Conservation (phyloP, 2,888 invertebrate genomes). For the Ecliptopera silaceata region DNA sequence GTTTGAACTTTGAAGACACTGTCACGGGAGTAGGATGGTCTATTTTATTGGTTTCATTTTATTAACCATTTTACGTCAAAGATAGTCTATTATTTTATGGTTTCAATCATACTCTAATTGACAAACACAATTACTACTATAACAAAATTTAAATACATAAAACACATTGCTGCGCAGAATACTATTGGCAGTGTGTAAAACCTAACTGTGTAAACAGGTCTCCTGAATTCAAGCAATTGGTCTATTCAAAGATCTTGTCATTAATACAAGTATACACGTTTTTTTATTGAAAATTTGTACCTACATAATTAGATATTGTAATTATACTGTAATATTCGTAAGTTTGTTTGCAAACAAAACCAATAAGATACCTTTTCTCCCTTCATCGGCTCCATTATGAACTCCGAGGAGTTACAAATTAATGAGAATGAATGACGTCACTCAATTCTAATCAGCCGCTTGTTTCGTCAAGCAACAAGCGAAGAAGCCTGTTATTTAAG, state of each 20-base stretch:
- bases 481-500: slow-evolving; percentile 35
- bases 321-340: too few relatives aligned
- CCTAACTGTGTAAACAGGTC: too few relatives aligned
- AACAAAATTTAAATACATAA: too few relatives aligned
- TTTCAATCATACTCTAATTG: neutral
- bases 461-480: slow-evolving; percentile 35
- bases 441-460: slow-evolving; percentile 37
- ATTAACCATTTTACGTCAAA: neutral
- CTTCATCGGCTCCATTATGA: slow-evolving; percentile 21
- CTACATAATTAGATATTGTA: too few relatives aligned
- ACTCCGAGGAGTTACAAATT: slow-evolving; percentile 32
- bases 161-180: too few relatives aligned
- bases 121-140: too few relatives aligned
- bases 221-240: too few relatives aligned
- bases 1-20: slow-evolving; percentile 28
- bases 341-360: neutral
- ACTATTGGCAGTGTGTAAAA: too few relatives aligned
- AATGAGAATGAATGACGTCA: slow-evolving; percentile 37
- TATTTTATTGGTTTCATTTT: slow-evolving; percentile 12
- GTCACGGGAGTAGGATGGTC: slow-evolving; percentile 10
- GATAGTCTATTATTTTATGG: neutral
- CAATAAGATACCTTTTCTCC: slow-evolving; percentile 8
- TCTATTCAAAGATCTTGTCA: too few relatives aligned
- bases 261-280: too few relatives aligned
- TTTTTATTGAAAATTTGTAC: too few relatives aligned